Conservation (phyloP, 2,797 vertebrate species). For the Clarias fuscus region DNA sequence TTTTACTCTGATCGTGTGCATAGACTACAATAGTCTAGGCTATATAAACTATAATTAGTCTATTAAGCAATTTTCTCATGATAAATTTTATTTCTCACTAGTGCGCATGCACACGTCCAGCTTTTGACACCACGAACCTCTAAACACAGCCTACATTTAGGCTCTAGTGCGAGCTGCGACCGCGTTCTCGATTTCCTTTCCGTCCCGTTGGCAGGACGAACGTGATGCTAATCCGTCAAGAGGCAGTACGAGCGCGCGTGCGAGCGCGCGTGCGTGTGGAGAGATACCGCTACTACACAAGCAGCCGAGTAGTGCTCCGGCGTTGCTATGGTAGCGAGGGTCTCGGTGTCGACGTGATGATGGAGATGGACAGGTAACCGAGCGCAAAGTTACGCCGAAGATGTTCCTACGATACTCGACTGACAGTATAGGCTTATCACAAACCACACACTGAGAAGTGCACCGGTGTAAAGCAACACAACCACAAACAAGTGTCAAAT, state of each 20-base stretch:
- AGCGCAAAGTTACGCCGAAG: slow-evolving; percentile 51
- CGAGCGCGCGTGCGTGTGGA: slow-evolving; percentile 38
- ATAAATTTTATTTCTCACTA: not conserved
- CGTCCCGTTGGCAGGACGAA: slow-evolving; percentile 65
- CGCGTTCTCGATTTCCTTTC: slow-evolving; percentile 7
- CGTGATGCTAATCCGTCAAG: slow-evolving; percentile 53
- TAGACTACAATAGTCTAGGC: not conserved
- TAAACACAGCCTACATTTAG: not conserved
- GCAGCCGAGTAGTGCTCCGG: slow-evolving; percentile 71
- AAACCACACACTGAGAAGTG: slow-evolving; percentile 45
- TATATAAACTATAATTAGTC: not conserved
- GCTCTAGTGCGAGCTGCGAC: not conserved
- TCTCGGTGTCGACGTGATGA: slow-evolving; percentile 58
- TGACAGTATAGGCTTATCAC: slow-evolving; percentile 33
- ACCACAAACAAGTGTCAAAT: slow-evolving; percentile 46
- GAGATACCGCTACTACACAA: slow-evolving; percentile 61
- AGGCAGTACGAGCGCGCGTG: slow-evolving; percentile 1
- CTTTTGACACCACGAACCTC: slow-evolving; percentile 42
- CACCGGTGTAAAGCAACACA: slow-evolving; percentile 20
- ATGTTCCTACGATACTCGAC: slow-evolving; percentile 1
- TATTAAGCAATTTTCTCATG: not conserved
- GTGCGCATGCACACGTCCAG: slow-evolving; percentile 51
- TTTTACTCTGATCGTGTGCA: not conserved
- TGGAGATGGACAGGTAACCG: slow-evolving; percentile 44
- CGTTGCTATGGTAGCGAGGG: slow-evolving; percentile 80